Base-by-base conservation (phyloP, 1,140 invertebrate species). In the Saccostrea cuccullata region DNA sequence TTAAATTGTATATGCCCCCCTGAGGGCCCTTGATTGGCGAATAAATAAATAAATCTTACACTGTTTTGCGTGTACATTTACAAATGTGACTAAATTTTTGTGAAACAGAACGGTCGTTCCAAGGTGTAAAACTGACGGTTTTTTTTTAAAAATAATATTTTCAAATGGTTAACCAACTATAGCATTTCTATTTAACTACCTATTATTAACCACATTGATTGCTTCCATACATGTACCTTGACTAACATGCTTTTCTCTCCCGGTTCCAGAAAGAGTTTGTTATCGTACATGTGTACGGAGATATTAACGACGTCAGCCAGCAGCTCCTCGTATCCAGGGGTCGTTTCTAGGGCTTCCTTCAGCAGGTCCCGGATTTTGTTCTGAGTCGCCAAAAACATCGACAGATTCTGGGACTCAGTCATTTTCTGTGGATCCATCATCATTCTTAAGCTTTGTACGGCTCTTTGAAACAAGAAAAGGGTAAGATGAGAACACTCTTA, bases 211-310 rank as follows among this genome's bases (percentile, higher is more conserved):
- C 40, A 47, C 40, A 47, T 47, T 47, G 40, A 47, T 3, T 47
- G 40, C 6, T 60, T 5, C 73, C 87, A 85, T 89, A n/a, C n/a
- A n/a, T n/a, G n/a, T n/a, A 96, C 96, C 96, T 99, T 99, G 0
- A 99, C 98, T 4, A 99, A 96, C 98, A 99, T 99, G 94, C 99
- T 99, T 93, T 99, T 99, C 95, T 99, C 99, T 91, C 97, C 97
- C 0, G 99, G 99, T 0, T 98, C 98, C 82, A 99, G 96, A 94
- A 99, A 99, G 97, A 99, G 98, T 95, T 98, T 98, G 0, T 97
- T 98, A 93, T 99, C 99, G 95, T 97, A 99, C 98, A 99, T 99
- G 89, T 98, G 97, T 60, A 99, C 98, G 94, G 98, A 99, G 88
- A 99, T 98, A 95, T 99, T 99, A 0, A 99, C 98, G 13, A 99